phyloP scores from a whole-genome alignment of 2,113 vertebrate species.

The Chlamydotis undulata region DNA sequence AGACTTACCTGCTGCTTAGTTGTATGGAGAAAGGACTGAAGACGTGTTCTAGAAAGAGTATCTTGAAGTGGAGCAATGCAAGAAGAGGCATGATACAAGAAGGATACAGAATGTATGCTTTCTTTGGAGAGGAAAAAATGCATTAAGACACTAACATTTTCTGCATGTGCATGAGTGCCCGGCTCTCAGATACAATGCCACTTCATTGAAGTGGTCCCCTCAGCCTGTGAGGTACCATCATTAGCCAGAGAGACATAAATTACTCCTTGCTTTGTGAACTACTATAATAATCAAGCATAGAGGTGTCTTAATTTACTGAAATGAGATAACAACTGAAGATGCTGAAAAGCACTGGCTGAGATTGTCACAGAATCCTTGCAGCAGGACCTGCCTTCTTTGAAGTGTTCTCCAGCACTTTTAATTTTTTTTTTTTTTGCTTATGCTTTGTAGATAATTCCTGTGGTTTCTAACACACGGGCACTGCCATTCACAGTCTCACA shows the following conservation, averaged over 20 bases:
- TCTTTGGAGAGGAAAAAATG: neutral
- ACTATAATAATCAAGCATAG: neutral
- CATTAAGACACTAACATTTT: conserved; percentile 17
- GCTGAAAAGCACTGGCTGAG: neutral
- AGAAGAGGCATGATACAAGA: neutral
- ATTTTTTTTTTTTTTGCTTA: neutral
- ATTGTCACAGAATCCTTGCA: neutral
- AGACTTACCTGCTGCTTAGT: neutral
- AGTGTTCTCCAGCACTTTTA: neutral
- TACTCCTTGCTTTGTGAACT: conserved; percentile 12
- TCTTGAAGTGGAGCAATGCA: neutral
- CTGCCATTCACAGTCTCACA: neutral
- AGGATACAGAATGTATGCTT: neutral
- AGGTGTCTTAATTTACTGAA: conserved; percentile 14
- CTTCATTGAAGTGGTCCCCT: conserved; percentile 49
- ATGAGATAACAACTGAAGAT: neutral
- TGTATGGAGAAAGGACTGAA: neutral
- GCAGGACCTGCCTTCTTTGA: neutral
- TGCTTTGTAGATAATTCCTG: neutral
- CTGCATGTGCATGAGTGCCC: neutral
- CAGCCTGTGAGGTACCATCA: neutral
- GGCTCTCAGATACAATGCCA: neutral
- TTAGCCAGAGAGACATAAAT: conserved; percentile 14
- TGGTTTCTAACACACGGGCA: neutral
- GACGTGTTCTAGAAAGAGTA: neutral